Evolutionary conservation across 1,140 invertebrate species (phyloP), one percentile per base, ranked within the genome.

Genomic region (Sweltsa coloradensis): DNA sequence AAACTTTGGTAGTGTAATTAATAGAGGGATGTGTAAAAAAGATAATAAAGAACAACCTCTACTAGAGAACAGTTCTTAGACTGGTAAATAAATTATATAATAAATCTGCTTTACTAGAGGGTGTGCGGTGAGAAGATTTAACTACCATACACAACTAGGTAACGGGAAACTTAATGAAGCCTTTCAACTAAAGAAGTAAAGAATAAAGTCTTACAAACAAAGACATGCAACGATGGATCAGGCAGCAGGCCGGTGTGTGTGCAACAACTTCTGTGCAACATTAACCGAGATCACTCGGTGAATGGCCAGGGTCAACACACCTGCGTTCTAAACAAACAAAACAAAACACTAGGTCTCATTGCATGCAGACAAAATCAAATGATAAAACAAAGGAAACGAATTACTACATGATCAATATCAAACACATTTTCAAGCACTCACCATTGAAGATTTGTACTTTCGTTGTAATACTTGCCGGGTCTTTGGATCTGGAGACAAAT

Each of bases 391-490:
- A 51, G 29, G 41, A 54, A 51, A 34, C 34, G 36, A 36, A 34
- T 2, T 5, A 49, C 11, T 16, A 31, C 14, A 39, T 39, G 7
- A 23, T 22, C 14, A 34, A 45, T 22, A 13, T n/a, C 41, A 23
- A 45, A 37, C 18, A 37, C 36, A 37, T 9, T n/a, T n/a, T n/a
- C 18, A 37, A 5, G 36, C 44, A 47, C 87, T 87, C 74, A 95
- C 95, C 95, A 98, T 95, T 59, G 88, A 83, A 40, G 96, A 98
- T 72, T 93, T 94, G 70, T 96, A 99, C 74, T 89, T 92, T 64
- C 94, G 78, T 68, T 95, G 90, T 60, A 92, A 85, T 54, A 98
- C 81, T 75, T 97, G 88, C 58, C 90, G 80, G 57, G 88, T 95
- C 77, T 97, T 96, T 53, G 93, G 89, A 87, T 98, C 95, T 98